phyloP scores from a whole-genome alignment of 2,797 vertebrate genomes.

The Arnoldichthys spilopterus region DNA sequence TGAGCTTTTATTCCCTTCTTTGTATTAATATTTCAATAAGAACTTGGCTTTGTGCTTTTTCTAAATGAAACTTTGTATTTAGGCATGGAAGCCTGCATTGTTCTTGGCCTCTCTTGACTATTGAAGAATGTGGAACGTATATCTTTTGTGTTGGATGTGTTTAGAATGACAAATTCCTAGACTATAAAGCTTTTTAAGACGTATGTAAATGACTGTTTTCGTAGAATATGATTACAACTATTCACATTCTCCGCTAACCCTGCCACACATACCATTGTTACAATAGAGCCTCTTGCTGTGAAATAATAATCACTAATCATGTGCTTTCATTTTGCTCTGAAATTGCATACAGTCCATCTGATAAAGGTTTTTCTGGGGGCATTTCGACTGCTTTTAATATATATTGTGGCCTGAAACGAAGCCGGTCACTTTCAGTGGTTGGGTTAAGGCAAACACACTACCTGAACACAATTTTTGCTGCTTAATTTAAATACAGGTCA shows the following conservation, averaged over 20 bases:
- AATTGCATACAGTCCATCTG: not conserved
- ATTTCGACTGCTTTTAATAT: not conserved
- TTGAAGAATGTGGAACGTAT: not conserved
- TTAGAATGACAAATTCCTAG: not conserved
- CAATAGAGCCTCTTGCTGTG: not conserved
- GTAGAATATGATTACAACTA: not conserved
- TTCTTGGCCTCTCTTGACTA: conserved; percentile 4
- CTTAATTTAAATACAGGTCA: too few species aligned
- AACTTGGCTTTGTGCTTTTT: conserved; percentile 11
- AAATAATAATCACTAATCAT: not conserved
- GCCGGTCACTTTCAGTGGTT: not conserved
- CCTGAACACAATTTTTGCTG: not conserved
- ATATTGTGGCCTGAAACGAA: too few species aligned
- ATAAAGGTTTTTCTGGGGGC: not conserved
- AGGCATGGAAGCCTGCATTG: not conserved
- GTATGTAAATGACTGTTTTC: not conserved
- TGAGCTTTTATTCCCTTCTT: conserved; percentile 25
- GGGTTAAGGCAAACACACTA: not conserved
- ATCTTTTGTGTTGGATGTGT: not conserved
- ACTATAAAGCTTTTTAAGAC: too few species aligned
- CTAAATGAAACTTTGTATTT: conserved; percentile 14
- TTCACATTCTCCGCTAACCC: not conserved
- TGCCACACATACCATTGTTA: not conserved
- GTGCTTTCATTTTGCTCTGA: conserved; percentile 15
- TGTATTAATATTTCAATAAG: conserved; percentile 50